These are phyloP conservation scores for Mercenaria mercenaria DNA, from an alignment of 1,140 invertebrate species.

Conservation along the genomic window DNA sequence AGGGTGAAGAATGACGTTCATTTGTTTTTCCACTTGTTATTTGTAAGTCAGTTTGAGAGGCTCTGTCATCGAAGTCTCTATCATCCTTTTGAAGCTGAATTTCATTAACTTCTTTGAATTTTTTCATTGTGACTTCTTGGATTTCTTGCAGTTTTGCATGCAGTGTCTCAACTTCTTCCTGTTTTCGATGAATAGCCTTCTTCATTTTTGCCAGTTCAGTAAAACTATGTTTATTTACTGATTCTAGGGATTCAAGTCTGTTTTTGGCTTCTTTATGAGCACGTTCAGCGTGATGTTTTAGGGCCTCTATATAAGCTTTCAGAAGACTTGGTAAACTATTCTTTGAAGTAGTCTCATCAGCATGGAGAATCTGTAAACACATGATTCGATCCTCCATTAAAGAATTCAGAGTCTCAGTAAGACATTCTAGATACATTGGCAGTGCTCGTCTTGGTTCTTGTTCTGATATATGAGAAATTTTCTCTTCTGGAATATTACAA, in stretches of 20 bases:
- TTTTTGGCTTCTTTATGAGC: constrained; percentile 49
- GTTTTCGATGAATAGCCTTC: constrained; percentile 51
- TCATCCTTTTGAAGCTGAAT: not conserved
- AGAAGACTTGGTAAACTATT: constrained; percentile 50
- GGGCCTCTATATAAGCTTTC: constrained; percentile 52
- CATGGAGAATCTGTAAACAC: constrained; percentile 62
- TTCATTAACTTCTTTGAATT: constrained; percentile 60
- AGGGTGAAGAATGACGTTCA: not conserved
- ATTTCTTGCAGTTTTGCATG: constrained; percentile 65
- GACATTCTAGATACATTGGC: constrained; percentile 57
- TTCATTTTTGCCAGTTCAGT: constrained; percentile 56
- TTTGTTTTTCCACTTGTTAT: not conserved
- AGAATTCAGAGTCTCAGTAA: constrained; percentile 61
- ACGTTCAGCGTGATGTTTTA: constrained; percentile 48
- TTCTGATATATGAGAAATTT: not conserved
- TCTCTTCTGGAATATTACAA: constrained; percentile 51
- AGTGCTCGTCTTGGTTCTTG: constrained; percentile 35
- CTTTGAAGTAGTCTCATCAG: constrained; percentile 9
- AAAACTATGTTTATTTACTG: constrained; percentile 55
- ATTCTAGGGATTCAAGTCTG: constrained; percentile 50
- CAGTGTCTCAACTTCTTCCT: constrained; percentile 53
- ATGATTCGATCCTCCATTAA: constrained; percentile 72
- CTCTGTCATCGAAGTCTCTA: constrained; percentile 35
- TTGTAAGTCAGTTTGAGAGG: constrained; percentile 38
- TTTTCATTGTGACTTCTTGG: constrained; percentile 62